Evolutionary conservation across 2,113 vertebrate genomes (phyloP).

Genomic region (Pelecanoides urinatrix): DNA sequence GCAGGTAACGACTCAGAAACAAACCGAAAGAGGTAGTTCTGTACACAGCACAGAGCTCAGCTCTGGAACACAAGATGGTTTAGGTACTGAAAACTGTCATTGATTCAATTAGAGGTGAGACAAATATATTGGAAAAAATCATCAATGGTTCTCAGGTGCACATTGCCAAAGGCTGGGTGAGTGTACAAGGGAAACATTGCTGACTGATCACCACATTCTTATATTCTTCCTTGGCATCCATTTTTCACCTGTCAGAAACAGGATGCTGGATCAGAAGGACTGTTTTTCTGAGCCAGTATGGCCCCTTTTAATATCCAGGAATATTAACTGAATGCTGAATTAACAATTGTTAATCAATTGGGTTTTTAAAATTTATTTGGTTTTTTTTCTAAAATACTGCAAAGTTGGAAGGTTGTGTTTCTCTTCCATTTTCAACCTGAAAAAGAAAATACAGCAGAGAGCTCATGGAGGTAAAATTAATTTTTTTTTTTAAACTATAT

Average conservation of each 20-base stretch:
- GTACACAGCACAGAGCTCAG: neutral
- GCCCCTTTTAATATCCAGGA: neutral
- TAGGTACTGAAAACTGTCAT: neutral
- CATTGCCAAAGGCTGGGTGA: neutral
- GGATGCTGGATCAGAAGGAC: neutral
- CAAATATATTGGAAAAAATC: neutral
- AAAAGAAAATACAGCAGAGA: neutral
- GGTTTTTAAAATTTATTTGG: neutral
- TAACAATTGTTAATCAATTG: neutral
- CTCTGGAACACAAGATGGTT: neutral
- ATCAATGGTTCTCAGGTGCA: neutral
- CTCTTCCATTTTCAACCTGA: neutral
- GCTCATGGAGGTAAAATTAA: neutral
- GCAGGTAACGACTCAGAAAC: fast-evolving
- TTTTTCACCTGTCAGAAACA: neutral
- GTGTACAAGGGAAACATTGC: neutral
- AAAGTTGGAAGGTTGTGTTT: neutral
- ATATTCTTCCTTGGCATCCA: neutral
- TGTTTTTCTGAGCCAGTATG: neutral
- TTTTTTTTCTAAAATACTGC: neutral
- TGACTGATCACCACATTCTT: neutral
- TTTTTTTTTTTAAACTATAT: neutral
- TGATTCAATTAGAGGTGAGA: neutral
- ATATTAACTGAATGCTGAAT: neutral
- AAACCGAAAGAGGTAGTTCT: neutral